Percentiles rank a stretch among this genome's conserved stretches.
Conservation (phyloP, 1,140 invertebrate genomes). For the Penaeus chinensis region DNA sequence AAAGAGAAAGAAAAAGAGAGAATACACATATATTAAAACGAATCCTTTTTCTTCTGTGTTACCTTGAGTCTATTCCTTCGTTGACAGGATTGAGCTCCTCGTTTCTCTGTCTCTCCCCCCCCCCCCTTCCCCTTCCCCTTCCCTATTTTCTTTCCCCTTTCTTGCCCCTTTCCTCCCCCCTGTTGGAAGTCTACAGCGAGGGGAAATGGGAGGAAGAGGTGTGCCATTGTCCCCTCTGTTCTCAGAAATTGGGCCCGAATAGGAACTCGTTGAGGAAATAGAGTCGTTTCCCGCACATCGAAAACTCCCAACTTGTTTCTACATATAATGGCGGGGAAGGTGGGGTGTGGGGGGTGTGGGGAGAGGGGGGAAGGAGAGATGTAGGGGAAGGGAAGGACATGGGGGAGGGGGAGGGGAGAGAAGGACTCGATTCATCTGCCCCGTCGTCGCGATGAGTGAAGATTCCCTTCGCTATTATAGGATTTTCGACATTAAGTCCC, state of each 20-base stretch:
- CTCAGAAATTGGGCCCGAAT: slow-evolving; percentile 12
- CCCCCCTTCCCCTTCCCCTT: no score
- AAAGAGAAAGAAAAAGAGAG: no score
- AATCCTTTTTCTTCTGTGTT: no score
- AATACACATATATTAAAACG: no score
- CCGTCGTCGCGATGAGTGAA: neutral
- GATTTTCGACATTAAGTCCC: slow-evolving; percentile 22
- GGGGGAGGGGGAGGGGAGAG: neutral
- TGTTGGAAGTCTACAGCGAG: no score
- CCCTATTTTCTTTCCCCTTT: no score
- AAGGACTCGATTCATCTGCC: neutral
- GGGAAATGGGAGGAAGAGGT: neutral
- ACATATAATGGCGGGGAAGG: slow-evolving; percentile 24
- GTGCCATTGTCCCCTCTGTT: slow-evolving; percentile 1
- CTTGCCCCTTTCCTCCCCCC: no score
- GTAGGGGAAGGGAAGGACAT: neutral
- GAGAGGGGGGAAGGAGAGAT: no score
- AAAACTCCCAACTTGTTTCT: slow-evolving; percentile 47
- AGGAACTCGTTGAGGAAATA: slow-evolving; percentile 52
- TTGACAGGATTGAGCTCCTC: no score
- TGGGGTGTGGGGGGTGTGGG: neutral
- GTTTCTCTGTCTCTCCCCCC: no score
- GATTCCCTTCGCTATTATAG: neutral
- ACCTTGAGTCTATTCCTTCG: no score
- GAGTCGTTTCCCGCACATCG: slow-evolving; percentile 50